Evolutionary conservation across 2,113 vertebrate species (phyloP), one percentile per base, ranked within the genome.

Genomic region (Furnarius figulus): DNA sequence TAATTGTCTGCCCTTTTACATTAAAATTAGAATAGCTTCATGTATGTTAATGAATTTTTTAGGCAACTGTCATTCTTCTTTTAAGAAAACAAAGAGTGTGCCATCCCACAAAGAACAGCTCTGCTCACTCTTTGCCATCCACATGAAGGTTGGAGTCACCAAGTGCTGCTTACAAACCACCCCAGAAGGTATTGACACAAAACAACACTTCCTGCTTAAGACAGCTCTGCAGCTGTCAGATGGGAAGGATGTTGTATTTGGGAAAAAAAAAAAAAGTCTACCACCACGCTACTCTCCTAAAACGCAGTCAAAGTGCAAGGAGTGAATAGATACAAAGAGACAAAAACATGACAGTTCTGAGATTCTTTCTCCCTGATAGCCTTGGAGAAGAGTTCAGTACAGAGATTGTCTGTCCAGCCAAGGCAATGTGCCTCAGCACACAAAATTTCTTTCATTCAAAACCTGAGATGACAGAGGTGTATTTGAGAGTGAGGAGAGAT

Each of bases 61-160:
- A 35, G 30, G 46, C 10, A 67, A 10, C 4, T 27, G 3, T 10
- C 68, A 56, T 68, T 46, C 15, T 66, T 61, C 27, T 59, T 75
- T 50, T 37, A 67, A 35, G 39, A 83, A 59, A 79, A 89, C 40
- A 42, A 42, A 15, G 20, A 46, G 4, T 14, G 12, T 50, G 25
- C n/a, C n/a, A 42, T 52, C 16, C 17, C 40, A 56, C 20, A 35
- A 42, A 47, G 65, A 89, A 27, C 7, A n/a, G 61, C 4, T 4
- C 27, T 70, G 33, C 25, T 88, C 37, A 15, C 28, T 44, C 50
- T 77, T 71, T 0, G 0, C 52, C 31, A 42, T 53, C 25, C 30
- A n/a, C 10, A 5, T 0, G 0, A 47, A 68, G 8, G 9, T 1
- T 76, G 39, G 39, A 80, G 33, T 42, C 0, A 0, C 16, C 1